A percentile compares a stretch with the other conserved stretches of the same genome.
Evolutionary conservation across 2,888 invertebrate species (phyloP).

Genomic region (Leucophenga maculata): DNA sequence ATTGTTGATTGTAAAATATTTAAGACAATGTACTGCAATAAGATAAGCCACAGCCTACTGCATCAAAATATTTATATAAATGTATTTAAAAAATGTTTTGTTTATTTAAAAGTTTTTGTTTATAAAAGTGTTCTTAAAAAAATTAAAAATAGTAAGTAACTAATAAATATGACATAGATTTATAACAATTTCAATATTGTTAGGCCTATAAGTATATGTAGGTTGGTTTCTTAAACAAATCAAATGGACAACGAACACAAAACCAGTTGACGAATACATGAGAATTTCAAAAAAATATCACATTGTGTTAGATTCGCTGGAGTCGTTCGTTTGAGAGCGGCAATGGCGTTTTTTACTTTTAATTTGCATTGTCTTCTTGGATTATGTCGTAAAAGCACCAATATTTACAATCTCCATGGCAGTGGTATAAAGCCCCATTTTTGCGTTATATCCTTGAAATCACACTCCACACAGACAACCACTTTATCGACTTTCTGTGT

Average conservation of each 20-base stretch:
- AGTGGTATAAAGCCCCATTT: slow-evolving; percentile 70
- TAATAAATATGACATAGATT: slow-evolving; percentile 60
- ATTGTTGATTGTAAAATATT: no score
- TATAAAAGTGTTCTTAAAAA: neutral
- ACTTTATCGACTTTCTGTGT: slow-evolving; percentile 58
- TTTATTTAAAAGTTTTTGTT: slow-evolving; percentile 11
- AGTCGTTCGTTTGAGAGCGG: neutral
- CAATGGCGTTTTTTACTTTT: neutral
- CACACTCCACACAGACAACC: slow-evolving; percentile 62
- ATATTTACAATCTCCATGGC: slow-evolving; percentile 66
- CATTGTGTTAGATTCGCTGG: slow-evolving; percentile 47
- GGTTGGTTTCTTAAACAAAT: slow-evolving; percentile 17
- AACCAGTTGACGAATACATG: neutral
- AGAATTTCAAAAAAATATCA: slow-evolving; percentile 60
- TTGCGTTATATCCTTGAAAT: slow-evolving; percentile 65
- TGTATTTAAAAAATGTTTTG: slow-evolving; percentile 4
- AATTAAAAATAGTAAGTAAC: slow-evolving; percentile 3
- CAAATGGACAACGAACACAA: neutral
- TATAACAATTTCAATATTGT: slow-evolving; percentile 29
- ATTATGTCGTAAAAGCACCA: slow-evolving; percentile 3
- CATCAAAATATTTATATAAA: slow-evolving; percentile 45
- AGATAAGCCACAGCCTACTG: neutral
- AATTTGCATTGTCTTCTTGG: no score
- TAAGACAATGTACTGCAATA: no score
- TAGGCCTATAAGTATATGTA: slow-evolving; percentile 4